Percentiles rank a stretch among this genome's conserved stretches.
Evolutionary conservation across 1,140 invertebrate species (phyloP).

Genomic region (Euschistus heros): DNA sequence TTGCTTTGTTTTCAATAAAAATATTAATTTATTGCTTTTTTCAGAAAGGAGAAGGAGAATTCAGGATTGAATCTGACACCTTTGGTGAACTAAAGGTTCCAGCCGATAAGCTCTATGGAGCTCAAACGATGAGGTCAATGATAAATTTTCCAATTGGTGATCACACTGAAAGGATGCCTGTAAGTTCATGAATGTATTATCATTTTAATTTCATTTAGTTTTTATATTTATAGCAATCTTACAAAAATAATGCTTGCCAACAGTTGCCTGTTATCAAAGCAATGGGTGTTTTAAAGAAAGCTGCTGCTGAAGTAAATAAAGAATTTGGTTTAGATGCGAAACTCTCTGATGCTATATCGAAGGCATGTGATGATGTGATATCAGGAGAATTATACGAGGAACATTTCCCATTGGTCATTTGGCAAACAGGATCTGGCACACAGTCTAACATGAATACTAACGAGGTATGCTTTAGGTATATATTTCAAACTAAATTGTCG

Average conservation of each 20-base stretch:
- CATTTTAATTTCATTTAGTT: too few species aligned
- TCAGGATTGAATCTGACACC: slow-evolving; percentile 74
- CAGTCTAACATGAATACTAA: slow-evolving; percentile 99
- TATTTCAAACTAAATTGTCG: background rate
- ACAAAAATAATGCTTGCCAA: background rate
- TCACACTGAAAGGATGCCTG: slow-evolving; percentile 81
- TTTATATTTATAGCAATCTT: too few species aligned
- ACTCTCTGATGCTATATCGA: slow-evolving; percentile 76
- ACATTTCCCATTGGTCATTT: slow-evolving; percentile 95
- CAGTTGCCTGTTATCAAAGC: slow-evolving; percentile 72
- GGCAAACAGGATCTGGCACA: slow-evolving; percentile 98
- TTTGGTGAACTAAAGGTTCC: slow-evolving; percentile 93
- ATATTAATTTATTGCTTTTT: slow-evolving; percentile 16
- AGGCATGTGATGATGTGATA: slow-evolving; percentile 93
- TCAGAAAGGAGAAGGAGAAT: slow-evolving; percentile 30
- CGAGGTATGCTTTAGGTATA: slow-evolving; percentile 50
- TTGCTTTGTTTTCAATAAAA: background rate
- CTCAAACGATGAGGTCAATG: slow-evolving; percentile 87
- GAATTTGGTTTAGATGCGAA: slow-evolving; percentile 84
- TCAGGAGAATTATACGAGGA: slow-evolving; percentile 84
- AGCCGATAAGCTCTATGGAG: slow-evolving; percentile 89
- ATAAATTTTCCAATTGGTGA: slow-evolving; percentile 98
- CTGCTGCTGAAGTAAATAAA: slow-evolving; percentile 90
- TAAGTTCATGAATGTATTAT: slow-evolving; percentile 44
- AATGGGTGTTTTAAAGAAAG: slow-evolving; percentile 95